These are phyloP conservation scores for Illadopsis cleaveri DNA, from an alignment of 2,113 vertebrate genomes.

Conservation along the genomic window DNA sequence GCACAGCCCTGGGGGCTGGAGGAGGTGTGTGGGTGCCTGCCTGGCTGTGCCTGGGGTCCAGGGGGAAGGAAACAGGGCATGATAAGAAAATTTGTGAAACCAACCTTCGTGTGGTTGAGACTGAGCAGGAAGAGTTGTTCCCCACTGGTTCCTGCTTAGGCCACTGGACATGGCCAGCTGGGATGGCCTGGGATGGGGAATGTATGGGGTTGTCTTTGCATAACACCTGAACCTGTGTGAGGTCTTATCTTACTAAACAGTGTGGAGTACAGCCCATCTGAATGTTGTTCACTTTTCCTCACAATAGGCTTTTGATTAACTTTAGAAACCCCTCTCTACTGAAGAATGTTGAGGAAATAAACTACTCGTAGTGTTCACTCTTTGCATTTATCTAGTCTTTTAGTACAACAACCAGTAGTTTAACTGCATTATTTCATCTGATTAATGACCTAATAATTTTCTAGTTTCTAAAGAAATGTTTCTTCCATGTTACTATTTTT, in stretches of 20 bases:
- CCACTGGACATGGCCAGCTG: fast-evolving
- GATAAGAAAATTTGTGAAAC: background rate
- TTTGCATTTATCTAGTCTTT: background rate
- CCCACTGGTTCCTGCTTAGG: background rate
- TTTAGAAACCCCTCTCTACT: background rate
- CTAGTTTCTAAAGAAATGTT: background rate
- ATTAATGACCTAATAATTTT: background rate
- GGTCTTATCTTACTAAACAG: background rate
- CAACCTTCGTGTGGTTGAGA: fast-evolving
- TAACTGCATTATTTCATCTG: background rate
- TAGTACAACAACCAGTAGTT: background rate
- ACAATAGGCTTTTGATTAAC: background rate
- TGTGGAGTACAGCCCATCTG: background rate
- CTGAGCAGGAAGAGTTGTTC: background rate
- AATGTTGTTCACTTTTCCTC: background rate
- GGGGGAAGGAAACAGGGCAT: background rate
- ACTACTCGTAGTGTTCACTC: background rate
- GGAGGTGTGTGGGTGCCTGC: fast-evolving
- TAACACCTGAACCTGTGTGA: background rate
- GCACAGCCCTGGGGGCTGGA: background rate
- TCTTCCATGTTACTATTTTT: background rate
- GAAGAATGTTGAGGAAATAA: background rate
- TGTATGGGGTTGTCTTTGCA: fast-evolving
- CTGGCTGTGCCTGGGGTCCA: background rate
- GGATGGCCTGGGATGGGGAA: too few species aligned